phyloP scores from a whole-genome alignment of 2,797 vertebrate genomes.

The Buphagus erythrorhynchus region DNA sequence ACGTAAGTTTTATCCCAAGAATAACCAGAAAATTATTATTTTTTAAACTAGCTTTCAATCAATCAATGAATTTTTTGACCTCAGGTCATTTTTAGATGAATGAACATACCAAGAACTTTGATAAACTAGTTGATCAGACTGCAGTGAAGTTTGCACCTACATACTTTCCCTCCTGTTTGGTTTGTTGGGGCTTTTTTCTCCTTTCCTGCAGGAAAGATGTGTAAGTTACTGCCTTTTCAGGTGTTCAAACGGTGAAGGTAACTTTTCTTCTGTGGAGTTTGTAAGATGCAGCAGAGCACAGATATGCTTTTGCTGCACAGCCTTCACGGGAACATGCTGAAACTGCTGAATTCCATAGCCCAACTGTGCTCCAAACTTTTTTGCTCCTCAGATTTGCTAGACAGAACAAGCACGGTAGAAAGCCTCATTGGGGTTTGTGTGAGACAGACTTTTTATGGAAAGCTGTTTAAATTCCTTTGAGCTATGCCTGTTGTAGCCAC shows the following conservation, averaged over 20 bases:
- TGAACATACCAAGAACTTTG: background rate
- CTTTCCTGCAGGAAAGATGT: background rate
- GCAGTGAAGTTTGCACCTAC: background rate
- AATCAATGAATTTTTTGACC: background rate
- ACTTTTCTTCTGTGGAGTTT: background rate
- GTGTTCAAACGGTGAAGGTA: background rate
- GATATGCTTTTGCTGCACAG: background rate
- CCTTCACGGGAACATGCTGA: background rate
- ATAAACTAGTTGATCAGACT: background rate
- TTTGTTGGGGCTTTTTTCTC: background rate
- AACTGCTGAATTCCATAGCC: background rate
- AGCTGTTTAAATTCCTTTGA: background rate
- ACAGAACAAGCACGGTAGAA: rapidly evolving
- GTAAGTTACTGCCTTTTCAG: background rate
- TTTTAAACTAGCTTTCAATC: constrained; percentile 4
- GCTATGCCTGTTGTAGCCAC: background rate
- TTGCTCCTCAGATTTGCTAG: background rate
- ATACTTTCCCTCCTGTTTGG: background rate
- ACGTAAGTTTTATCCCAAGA: background rate
- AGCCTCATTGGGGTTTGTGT: background rate
- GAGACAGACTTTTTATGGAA: background rate
- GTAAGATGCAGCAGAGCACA: background rate
- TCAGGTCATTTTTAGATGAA: constrained; percentile 8
- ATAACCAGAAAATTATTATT: background rate
- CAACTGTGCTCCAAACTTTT: background rate